These are phyloP conservation scores for Corythaeola cristata DNA, from an alignment of 2,113 vertebrate species.

Conservation along the genomic window DNA sequence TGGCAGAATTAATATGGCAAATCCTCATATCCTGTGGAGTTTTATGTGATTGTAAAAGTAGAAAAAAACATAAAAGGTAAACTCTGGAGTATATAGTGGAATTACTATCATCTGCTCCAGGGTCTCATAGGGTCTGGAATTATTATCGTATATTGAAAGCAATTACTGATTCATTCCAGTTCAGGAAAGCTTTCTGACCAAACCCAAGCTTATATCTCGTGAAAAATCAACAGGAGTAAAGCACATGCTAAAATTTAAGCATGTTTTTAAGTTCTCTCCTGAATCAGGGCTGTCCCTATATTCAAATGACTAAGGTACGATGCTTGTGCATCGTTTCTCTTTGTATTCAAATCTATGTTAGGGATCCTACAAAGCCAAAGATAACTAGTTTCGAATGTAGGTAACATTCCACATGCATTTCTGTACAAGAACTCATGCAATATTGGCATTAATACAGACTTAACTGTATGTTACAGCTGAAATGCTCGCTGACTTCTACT, in stretches of 20 bases:
- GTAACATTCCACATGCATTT: slow-evolving; percentile 65
- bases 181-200: slow-evolving; percentile 41
- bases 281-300: background rate
- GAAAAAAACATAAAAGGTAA: background rate
- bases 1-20: slow-evolving; percentile 55
- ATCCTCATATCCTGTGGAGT: slow-evolving; percentile 44
- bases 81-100: background rate
- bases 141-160: background rate
- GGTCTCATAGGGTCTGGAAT: background rate
- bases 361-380: slow-evolving; percentile 34
- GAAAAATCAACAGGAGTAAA: slow-evolving; percentile 20
- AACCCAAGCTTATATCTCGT: background rate
- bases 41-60: slow-evolving; percentile 7
- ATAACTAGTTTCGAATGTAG: slow-evolving; percentile 6
- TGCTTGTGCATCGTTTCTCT: slow-evolving; percentile 1
- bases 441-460: slow-evolving; percentile 54
- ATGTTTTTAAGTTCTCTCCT: background rate
- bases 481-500: slow-evolving; percentile 59
- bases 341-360: background rate
- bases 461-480: slow-evolving; percentile 56
- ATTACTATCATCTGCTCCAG: background rate
- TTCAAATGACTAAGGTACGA: background rate
- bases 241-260: background rate
- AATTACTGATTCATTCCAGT: background rate
- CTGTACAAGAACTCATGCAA: slow-evolving; percentile 71